Evolutionary conservation across 2,113 vertebrate genomes (phyloP), one percentile per base, ranked within the genome.

Genomic region (Fukomys damarensis): DNA sequence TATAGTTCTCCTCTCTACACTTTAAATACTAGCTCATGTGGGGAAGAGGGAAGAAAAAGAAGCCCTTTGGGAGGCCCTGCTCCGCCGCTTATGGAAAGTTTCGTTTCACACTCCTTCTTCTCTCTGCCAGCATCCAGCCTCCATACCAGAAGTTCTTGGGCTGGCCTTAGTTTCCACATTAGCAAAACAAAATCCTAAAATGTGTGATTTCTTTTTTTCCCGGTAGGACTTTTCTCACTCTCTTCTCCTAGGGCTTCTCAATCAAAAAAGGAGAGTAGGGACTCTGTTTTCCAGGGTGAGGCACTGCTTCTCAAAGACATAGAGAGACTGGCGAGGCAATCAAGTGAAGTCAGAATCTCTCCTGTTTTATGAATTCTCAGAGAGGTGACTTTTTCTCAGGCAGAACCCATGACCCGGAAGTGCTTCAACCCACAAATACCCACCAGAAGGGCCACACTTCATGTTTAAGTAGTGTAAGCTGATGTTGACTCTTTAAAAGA

Each of bases 401-500:
- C 90, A 90, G 35, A 70, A 35, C 7, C 19, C 52, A 0, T n/a
- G 56, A 89, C 35, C 82, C 86, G 56, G 80, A 89, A 88, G 43
- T 61, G 11, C 16, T 38, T 54, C 68, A 52, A 49, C 72, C 63
- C 49, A 93, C 58, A 91, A 76, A 86, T 38, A 63, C 46, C 38
- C 19, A 24, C 56, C 7, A 14, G 43, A 83, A 88, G 54, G 58
- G 61, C 63, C 43, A 13, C 16, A 24, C 12, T 79, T 79, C n/a
- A 0, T n/a, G 24, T 16, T 61, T 43, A 35, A 81, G 76, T 43
- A 65, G 14, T 88, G 85, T 72, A 79, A 90, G 91, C 70, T 80
- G 85, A 54, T 94, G 56, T 22, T 32, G 38, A 79, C 81, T 92
- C 76, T 88, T 58, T 54, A 43, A 56, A 91, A 89, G 80, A 86